Percentiles rank a stretch among this genome's conserved stretches.
Evolutionary conservation across 2,113 vertebrate genomes (phyloP).

Genomic region (Furnarius figulus): DNA sequence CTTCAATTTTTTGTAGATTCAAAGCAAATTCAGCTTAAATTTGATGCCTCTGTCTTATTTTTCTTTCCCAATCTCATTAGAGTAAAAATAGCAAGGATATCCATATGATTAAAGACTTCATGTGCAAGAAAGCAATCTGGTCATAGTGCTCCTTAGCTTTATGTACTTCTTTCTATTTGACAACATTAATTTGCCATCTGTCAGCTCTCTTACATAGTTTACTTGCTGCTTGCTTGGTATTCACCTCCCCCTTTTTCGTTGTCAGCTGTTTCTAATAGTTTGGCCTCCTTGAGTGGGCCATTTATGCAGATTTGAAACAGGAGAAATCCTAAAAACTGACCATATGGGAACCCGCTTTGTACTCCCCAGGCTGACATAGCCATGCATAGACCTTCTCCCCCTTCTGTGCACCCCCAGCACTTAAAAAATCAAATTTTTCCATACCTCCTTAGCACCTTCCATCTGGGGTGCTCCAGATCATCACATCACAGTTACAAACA

Average conservation of each 20-base stretch:
- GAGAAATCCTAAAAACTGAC: constrained; percentile 38
- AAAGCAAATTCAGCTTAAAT: constrained; percentile 64
- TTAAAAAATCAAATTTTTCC: background rate
- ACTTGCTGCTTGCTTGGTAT: constrained; percentile 50
- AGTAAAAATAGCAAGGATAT: constrained; percentile 65
- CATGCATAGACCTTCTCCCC: background rate
- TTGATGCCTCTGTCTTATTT: constrained; percentile 55
- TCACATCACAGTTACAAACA: background rate
- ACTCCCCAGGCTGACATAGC: constrained; percentile 17
- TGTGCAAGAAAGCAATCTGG: constrained; percentile 57
- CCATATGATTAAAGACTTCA: constrained; percentile 67
- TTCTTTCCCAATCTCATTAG: constrained; percentile 69
- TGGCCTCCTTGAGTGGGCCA: constrained; percentile 51
- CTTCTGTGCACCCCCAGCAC: background rate
- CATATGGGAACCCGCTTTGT: constrained; percentile 35
- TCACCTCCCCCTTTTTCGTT: constrained; percentile 26
- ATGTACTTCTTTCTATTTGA: constrained; percentile 68
- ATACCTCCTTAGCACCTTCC: background rate
- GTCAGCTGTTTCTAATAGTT: constrained; percentile 69
- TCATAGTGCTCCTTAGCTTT: constrained; percentile 59
- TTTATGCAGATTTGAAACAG: constrained; percentile 59
- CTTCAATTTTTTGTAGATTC: constrained; percentile 59
- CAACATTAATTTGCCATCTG: constrained; percentile 72
- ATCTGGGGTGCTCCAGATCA: background rate
- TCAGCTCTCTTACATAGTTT: constrained; percentile 66